Base-by-base conservation (phyloP, 2,888 invertebrate genomes). In the Chymomyza caudatula region DNA sequence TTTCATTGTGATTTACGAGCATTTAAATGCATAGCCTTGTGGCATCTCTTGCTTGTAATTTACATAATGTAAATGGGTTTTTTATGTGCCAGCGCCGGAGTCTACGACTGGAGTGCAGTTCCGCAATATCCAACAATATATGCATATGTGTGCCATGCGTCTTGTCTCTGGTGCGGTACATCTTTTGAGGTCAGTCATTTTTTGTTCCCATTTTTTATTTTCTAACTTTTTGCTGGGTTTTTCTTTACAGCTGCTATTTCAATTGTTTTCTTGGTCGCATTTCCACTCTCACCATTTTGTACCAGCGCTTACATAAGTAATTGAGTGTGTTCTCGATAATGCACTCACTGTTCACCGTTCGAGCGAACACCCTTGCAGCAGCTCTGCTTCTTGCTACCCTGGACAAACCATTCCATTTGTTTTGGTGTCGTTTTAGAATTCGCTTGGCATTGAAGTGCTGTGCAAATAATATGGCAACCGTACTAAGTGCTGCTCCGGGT, bases 291-390 rank as follows among this genome's bases (percentile, higher is more conserved):
- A 52, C 52, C 56, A 55, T 49, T 60, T 63, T n/a, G 23, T 60
- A 62, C 62, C n/a, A 55, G 69, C 57, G 76, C 84, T 84, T 84
- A 78, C 82, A 84, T 84, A 81, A 84, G 80, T 81, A 81, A 81
- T 81, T 81, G 84, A 84, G 85, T 84, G 79, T 84, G 85, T 81
- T 75, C 82, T 81, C 80, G 80, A 81, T 81, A 81, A 81, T 81
- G 76, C 74, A 84, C 78, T 81, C 65, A 19, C 61, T 54, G 8
- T 56, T 69, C 58, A 65, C 60, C 77, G 42, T 64, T 47, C n/a
- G n/a, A n/a, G n/a, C n/a, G n/a, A n/a, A n/a, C n/a, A 20, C 22
- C 22, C 20, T 20, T 22, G 60, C 43, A 49, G 44, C 44, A n/a
- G n/a, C 19, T 23, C 37, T 47, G 6, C 47, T 47, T n/a, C 22